Evolutionary conservation across 1,140 invertebrate species (phyloP), one percentile per base, ranked within the genome.

Genomic region (Melanaphis sacchari): DNA sequence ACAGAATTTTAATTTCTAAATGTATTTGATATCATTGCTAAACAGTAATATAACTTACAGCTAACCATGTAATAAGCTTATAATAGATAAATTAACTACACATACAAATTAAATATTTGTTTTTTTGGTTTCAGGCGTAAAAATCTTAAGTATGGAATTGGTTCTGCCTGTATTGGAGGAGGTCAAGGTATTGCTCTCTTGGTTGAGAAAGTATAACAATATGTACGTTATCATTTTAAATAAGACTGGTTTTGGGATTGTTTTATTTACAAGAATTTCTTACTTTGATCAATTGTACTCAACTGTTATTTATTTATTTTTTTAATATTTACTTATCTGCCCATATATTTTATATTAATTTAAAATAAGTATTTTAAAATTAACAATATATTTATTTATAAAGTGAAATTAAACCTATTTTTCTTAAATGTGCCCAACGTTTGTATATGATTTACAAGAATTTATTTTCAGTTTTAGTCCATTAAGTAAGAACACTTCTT

Each of bases 81-180:
- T n/a, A 41, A 41, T 40, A 41, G 2, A 24, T 41, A 41, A 84
- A 36, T 81, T 7, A 22, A 40, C 2, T n/a, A 43, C 36, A 22
- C 36, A 36, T 49, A n/a, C 59, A n/a, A 66, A n/a, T 66, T n/a
- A n/a, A 18, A 49, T n/a, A 49, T 49, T 46, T 52, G 8, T 82
- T 81, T n/a, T 93, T 94, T 94, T 93, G 95, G 95, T 96, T 96
- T 40, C 95, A 99, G 98, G 95, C 96, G 98, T 94, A 97, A 97
- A 94, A 97, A 97, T 94, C 96, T 97, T 24, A 99, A 99, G 95
- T 97, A 97, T 94, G 98, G 96, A 41, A 97, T 99, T 95, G 99
- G 99, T 43, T 98, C 99, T 38, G 99, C 99, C 1, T 99, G 99
- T 95, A 99, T 99, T 95, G 99, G 99, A 66, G 99, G 99, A 38